Base-by-base conservation (phyloP, 1,140 invertebrate species). In the Zaprionus gabonicus region DNA sequence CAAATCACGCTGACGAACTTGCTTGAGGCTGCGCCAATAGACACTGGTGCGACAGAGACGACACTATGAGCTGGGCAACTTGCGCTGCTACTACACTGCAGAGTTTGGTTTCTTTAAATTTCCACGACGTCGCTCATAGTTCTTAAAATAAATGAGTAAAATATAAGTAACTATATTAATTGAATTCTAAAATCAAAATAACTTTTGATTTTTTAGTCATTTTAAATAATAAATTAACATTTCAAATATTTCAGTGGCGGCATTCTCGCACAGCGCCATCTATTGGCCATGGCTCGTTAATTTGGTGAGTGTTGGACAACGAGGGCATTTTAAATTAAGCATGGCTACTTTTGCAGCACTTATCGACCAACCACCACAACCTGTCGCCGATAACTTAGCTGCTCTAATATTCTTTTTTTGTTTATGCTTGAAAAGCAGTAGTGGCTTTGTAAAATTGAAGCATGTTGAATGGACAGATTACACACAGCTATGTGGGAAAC, bases 1-100 rank as follows among this genome's bases (percentile, higher is more conserved):
- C 69, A 82, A 87, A 83, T 87, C 83, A 78, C 71, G 83, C 80
- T 82, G 82, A 81, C 82, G 79, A 85, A 74, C 78, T 82, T 60
- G 82, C 74, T 81, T 70, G 28, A 27, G 34, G 55, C 49, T 27
- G 69, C 44, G 67, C 66, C 68, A 44, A 62, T 82, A 72, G 59
- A 44, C 36, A 9, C 38, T 28, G 41, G 80, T 56, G 81, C 36
- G 44, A 82, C 38, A 49, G 81, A 72, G 81, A 82, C 20, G 66
- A 41, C 62, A 51, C 36, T 2, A 78, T 51, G 25, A 41, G 17
- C 63, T 53, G 36, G 62, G 36, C 41, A 72, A 77, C 64, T 80
- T 80, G 71, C 70, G 65, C 56, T 78, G 38, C 56, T 82, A 38
- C 53, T 62, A 58, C n/a, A n/a, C 62, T 66, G 66, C 46, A 57